Conservation (phyloP, 2,888 invertebrate genomes). For the Perdita meconis region DNA sequence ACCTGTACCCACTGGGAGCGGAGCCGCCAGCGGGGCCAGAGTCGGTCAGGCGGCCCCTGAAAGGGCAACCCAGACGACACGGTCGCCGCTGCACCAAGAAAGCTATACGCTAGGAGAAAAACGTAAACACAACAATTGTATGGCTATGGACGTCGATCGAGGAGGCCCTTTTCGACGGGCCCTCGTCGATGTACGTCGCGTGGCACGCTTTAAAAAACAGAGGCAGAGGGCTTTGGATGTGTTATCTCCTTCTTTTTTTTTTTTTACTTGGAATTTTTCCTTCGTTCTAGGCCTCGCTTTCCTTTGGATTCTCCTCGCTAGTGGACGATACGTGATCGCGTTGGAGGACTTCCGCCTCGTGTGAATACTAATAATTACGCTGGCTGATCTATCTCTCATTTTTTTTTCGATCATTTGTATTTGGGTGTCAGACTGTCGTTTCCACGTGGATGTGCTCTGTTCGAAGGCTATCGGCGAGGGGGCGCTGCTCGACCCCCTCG, state of each 20-base stretch:
- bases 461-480: slow-evolving; percentile 45
- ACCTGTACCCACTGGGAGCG: background rate
- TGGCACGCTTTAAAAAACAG: slow-evolving; percentile 72
- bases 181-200: slow-evolving; percentile 69
- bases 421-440: slow-evolving; percentile 46
- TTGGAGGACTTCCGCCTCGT: slow-evolving; percentile 50
- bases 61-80: background rate
- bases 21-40: background rate
- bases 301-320: slow-evolving; percentile 42
- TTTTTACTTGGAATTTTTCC: slow-evolving; percentile 56
- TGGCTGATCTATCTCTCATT: background rate
- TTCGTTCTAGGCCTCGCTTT: slow-evolving; percentile 67
- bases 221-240: slow-evolving; percentile 77
- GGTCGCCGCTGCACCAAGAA: slow-evolving; percentile 54
- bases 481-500: slow-evolving; percentile 36
- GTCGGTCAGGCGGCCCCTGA: background rate
- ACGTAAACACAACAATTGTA: slow-evolving; percentile 81
- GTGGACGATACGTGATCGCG: slow-evolving; percentile 55
- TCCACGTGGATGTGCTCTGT: slow-evolving; percentile 55
- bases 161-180: slow-evolving; percentile 35
- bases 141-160: slow-evolving; percentile 68
- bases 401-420: slow-evolving; percentile 32
- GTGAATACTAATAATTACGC: slow-evolving; percentile 36
- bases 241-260: slow-evolving; percentile 15
- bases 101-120: slow-evolving; percentile 76